Evolutionary conservation across 2,797 vertebrate species (phyloP), one percentile per base, ranked within the genome.

Genomic region (Leptoclinus maculatus): DNA sequence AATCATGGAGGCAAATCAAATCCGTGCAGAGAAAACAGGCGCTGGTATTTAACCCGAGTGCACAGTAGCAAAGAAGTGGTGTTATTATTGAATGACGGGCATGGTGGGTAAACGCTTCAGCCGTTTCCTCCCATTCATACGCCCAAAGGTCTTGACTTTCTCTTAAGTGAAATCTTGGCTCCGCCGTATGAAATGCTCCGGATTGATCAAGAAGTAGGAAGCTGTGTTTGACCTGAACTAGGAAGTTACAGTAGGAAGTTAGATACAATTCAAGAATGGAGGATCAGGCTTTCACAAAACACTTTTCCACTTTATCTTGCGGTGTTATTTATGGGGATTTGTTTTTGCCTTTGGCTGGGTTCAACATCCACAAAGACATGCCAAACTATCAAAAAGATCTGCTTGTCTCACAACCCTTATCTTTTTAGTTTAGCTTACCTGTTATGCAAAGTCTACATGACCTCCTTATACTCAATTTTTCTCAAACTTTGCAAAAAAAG

Each of bases 41-140:
- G 51, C 54, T 82, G 79, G 72, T 78, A 78, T 90, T 89, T 82
- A 84, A 87, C 74, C 79, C 79, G 76, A 83, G 88, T 75, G 79
- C 82, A 89, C 86, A 75, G 79, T 66, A 68, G 89, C 80, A 77
- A 57, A 90, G 80, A 85, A 76, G 76, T 82, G 27, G 32, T 84
- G 88, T 90, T 92, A 84, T 93, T 88, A 78, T 80, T 80, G 74
- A 91, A 89, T 84, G 83, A 82, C 76, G 83, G 91, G 82, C 85
- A 82, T 67, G 85, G 76, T 62, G 91, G 89, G 87, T 88, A 90
- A 91, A 89, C 85, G 82, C 89, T 78, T 69, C 81, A 87, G 92
- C 83, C 88, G 90, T 91, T 95, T 96, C 95, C 95, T 93, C 87
- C 90, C 84, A 95, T 96, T 96, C 94, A 94, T 88, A 19, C 63